Base-by-base conservation (phyloP, 2,888 invertebrate species). In the Pelosia muscerda region DNA sequence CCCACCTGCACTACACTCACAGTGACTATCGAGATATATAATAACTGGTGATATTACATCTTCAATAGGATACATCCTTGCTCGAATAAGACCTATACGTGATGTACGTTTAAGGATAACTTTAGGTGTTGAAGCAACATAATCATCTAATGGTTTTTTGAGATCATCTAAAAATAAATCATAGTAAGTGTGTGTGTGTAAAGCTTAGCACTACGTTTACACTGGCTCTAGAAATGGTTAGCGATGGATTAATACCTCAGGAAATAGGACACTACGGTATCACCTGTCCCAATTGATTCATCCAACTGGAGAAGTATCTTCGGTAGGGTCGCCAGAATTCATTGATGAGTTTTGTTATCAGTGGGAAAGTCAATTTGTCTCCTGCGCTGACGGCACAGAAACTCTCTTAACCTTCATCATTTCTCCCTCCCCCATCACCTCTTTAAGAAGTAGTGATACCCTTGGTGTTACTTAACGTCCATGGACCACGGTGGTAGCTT, bases 21-120 rank as follows among this genome's bases (percentile, higher is more conserved):
- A 99, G 90, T 99, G 99, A 26, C 99, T 99, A 90, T 99, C 99
- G 70, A 99, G 95, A 92, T 98, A 99, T 26, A 99, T 98, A 71
- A 99, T 95, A 0, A 98, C 97, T 0, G 97, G 96, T 0, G 97
- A 97, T 31, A 95, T 96, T 49, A 98, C 97, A 62, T 96, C 95
- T 53, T 96, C 95, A 28, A 98, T 97, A 1, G 99, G 99, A 72
- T 98, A 90, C 19, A 99, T 94, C 77, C 99, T 95, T 1, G 99
- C 98, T 74, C 99, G 95, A 82, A 99, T 99, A 73, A 99, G 95
- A 19, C 99, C 99, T 91, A 98, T 98, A 38, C 99, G 97, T 65
- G 95, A 93, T 4, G 98, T 97, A 60, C 99, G 95, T 26, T 99
- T 95, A 59, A 99, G 96, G 86, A 96, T 97, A 68, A 99, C 98